These are phyloP conservation scores for Drosophila grimshawi DNA, from an alignment of 1,140 invertebrate species.

Conservation along the genomic window DNA sequence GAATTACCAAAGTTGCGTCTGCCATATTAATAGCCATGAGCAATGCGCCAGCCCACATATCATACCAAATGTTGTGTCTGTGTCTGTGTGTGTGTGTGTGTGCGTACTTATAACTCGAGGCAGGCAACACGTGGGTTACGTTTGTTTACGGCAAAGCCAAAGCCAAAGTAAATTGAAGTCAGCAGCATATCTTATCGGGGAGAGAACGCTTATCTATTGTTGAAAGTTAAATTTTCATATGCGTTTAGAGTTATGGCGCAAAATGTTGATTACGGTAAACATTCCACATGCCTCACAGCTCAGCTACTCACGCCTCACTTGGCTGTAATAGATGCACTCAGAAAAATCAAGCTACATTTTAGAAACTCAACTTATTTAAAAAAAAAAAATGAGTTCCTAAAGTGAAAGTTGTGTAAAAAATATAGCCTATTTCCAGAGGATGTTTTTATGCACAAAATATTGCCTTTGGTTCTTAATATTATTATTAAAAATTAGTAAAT, in stretches of 20 bases:
- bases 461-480: too few species aligned
- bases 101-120: neutral
- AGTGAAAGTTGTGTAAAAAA: too few species aligned
- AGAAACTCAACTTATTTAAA: too few species aligned
- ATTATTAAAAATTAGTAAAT: too few species aligned
- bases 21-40: conserved; percentile 50
- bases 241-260: conserved; percentile 67
- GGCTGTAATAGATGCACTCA: too few species aligned
- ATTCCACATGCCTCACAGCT: conserved; percentile 18
- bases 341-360: too few species aligned
- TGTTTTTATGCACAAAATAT: too few species aligned
- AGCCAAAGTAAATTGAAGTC: neutral
- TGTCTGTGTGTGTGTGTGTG: neutral
- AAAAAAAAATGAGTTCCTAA: too few species aligned
- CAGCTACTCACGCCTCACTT: neutral
- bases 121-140: conserved; percentile 24
- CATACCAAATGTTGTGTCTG: neutral
- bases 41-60: conserved; percentile 11
- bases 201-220: conserved; percentile 56
- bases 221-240: conserved; percentile 69
- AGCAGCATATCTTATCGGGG: conserved; percentile 68
- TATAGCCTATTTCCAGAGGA: too few species aligned
- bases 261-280: conserved; percentile 67
- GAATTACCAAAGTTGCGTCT: conserved; percentile 55
- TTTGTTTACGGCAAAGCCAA: conserved; percentile 9